Evolutionary conservation across 2,113 vertebrate genomes (phyloP), one percentile per base, ranked within the genome.

Genomic region (Phyllostomus hastatus): DNA sequence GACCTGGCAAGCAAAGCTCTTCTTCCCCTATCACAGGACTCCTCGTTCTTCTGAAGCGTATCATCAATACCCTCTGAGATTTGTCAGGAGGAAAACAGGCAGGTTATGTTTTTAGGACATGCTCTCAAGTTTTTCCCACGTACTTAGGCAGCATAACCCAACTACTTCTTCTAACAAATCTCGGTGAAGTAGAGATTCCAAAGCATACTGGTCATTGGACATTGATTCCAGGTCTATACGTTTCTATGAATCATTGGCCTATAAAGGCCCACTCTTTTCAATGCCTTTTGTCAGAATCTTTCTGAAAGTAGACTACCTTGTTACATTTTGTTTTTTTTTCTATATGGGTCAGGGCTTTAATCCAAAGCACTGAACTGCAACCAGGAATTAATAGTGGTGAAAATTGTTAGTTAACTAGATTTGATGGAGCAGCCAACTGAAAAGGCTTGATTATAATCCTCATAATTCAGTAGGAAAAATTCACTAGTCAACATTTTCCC

Each of bases 401-500:
- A 82, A 96, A 76, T 81, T 72, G 95, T 22, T 91, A 57, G 80
- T 90, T 98, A 94, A 87, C 24, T 84, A 96, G 84, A 88, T 72
- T n/a, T 84, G 83, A 97, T 95, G 70, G 90, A 96, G 91, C 94
- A 2, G 12, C 33, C 4, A 0, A 85, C 90, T 89, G 70, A 96
- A 78, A 96, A 72, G 9, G 11, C 41, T 61, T 97, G 59, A 91
- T 97, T 97, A 95, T n/a, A 46, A 88, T 41, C 76, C 84, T 96
- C 92, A 96, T 86, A 93, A 97, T 96, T 96, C 94, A 61, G 72
- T 97, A 43, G 96, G 88, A 97, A 97, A 96, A 97, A 95, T 94
- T 97, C 76, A 95, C 88, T 97, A 96, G 50, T 94, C 95, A 97
- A 96, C 11, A 82, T 97, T 97, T 97, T 96, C 48, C 88, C 73